Conservation (phyloP, 2,888 invertebrate species). For the Lasioglossum malachurum region DNA sequence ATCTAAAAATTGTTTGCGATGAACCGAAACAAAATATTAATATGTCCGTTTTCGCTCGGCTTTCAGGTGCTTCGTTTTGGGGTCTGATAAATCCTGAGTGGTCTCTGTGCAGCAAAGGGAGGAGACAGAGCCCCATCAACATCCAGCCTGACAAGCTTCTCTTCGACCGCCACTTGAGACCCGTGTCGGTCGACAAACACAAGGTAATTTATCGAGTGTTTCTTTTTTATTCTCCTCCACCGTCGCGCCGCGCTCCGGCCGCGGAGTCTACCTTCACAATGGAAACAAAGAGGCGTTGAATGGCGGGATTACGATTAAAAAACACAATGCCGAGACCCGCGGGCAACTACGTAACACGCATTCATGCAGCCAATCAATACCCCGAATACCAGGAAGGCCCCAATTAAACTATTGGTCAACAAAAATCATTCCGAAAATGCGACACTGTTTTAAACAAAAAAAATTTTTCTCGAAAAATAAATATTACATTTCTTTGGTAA, state of each 20-base stretch:
- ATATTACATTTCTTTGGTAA: neutral
- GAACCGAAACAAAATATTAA: neutral
- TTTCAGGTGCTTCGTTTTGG: conserved; percentile 98
- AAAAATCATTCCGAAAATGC: neutral
- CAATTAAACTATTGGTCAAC: neutral
- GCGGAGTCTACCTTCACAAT: neutral
- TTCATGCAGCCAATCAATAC: neutral
- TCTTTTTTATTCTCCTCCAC: neutral
- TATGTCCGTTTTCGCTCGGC: neutral
- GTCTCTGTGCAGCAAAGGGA: conserved; percentile 98
- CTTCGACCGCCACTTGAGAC: conserved; percentile 97
- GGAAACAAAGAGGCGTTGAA: conserved; percentile 28
- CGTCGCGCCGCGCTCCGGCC: neutral
- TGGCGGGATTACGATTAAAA: neutral
- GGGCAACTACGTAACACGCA: neutral
- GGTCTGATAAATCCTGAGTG: conserved; percentile 99
- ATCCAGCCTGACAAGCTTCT: conserved; percentile 97
- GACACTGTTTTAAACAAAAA: neutral
- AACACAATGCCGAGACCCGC: neutral
- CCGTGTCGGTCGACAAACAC: conserved; percentile 96
- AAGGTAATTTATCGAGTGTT: conserved; percentile 88
- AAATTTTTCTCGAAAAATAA: neutral
- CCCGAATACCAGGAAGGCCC: neutral
- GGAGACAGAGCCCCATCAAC: conserved; percentile 98
- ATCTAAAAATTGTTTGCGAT: neutral